Evolutionary conservation across 2,888 invertebrate species (phyloP), one percentile per base, ranked within the genome.

Genomic region (Augochlorella aurata): DNA sequence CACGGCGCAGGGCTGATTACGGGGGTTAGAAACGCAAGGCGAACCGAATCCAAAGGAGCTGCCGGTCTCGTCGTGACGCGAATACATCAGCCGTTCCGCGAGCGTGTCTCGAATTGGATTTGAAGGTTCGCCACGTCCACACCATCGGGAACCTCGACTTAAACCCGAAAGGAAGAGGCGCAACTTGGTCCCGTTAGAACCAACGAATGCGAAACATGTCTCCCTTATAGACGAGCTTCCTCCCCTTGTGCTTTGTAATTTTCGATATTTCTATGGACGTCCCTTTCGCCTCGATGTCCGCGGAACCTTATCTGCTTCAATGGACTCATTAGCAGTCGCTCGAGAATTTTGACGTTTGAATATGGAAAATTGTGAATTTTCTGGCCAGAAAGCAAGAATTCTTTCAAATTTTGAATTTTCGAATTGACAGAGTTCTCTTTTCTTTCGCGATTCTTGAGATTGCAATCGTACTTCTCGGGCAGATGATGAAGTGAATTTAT

Each of bases 81-180:
- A 93, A 93, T 93, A 92, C 90, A 90, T 89, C 90, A 90, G 89
- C 84, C 73, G 79, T 65, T 70, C 79, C 83, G 66, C 83, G 87
- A 86, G 88, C 90, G 90, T 91, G 91, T 92, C 88, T 89, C 88
- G 91, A 91, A 92, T 92, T 84, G 88, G 87, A 90, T 75, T 87
- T 79, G 75, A 80, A 82, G 85, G 58, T 67, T 85, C 77, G 76
- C 54, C 73, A 65, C 58, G 47, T 45, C 67, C 52, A 10, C 18
- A 21, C 18, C 66, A 12, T 10, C 21, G 14, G 58, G 18, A 61
- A 38, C 4, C 70, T 61, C 70, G 66, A 45, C 47, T 65, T 52
- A 66, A 66, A 63, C 58, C 29, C 69, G 66, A 49, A 65, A 24
- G 69, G 69, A 68, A 44, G 70, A 76, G 66, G 45, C 29, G 47